A percentile compares a stretch with the other conserved stretches of the same genome.
These are phyloP conservation scores for Herminia tarsipennalis DNA, from an alignment of 2,888 invertebrate genomes.

Conservation along the genomic window DNA sequence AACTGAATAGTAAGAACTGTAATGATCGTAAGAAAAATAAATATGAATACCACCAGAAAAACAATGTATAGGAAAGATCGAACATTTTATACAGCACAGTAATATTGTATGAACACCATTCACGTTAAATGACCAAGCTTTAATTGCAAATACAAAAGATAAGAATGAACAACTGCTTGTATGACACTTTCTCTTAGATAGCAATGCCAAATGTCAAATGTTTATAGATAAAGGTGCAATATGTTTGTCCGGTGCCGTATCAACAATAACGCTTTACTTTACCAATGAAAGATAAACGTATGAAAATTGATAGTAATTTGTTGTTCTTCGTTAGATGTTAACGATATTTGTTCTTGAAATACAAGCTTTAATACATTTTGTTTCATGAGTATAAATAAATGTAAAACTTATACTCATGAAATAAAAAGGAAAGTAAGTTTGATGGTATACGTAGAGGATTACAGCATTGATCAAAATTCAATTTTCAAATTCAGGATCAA, in stretches of 20 bases:
- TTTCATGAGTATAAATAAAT: no score
- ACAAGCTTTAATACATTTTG: no score
- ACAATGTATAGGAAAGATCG: conserved; percentile 38
- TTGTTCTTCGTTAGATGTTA: conserved; percentile 27
- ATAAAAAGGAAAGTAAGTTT: no score
- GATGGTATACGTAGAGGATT: no score
- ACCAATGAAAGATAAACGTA: conserved; percentile 38
- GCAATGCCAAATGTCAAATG: conserved; percentile 63
- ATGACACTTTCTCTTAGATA: conserved; percentile 67
- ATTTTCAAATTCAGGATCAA: no score
- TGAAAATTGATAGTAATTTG: conserved; percentile 42
- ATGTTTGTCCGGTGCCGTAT: conserved; percentile 45
- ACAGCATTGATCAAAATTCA: no score
- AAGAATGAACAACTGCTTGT: conserved; percentile 66
- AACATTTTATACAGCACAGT: conserved; percentile 31
- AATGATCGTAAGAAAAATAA: no score
- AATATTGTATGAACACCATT: conserved; percentile 38
- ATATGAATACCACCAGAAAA: neutral
- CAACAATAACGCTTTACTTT: conserved; percentile 42
- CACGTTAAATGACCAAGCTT: conserved; percentile 48
- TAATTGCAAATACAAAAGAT: conserved; percentile 61
- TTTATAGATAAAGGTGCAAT: conserved; percentile 50
- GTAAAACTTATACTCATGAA: no score
- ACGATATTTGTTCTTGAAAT: neutral
- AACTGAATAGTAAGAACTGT: no score